phyloP scores from a whole-genome alignment of 2,797 vertebrate genomes.

The Anas acuta region DNA sequence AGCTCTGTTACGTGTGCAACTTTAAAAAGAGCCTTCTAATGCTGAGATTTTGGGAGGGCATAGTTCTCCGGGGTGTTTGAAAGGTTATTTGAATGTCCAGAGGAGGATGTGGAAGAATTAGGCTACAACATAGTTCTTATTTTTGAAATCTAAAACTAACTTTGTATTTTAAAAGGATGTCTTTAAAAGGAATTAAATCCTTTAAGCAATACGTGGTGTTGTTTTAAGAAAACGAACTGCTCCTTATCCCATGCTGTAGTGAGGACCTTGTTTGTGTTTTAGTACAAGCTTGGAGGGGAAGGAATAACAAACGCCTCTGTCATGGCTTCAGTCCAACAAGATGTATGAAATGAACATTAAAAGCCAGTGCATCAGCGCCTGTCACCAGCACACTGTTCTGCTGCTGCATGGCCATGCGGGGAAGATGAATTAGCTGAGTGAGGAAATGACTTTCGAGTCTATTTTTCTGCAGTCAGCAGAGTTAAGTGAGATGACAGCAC shows the following conservation, averaged over 20 bases:
- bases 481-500: not conserved
- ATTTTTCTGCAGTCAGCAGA: conserved; percentile 34
- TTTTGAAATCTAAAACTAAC: not conserved
- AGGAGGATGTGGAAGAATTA: not conserved
- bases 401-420: not conserved
- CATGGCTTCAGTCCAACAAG: not conserved
- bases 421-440: conserved; percentile 28
- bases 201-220: not conserved
- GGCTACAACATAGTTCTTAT: not conserved
- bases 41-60: not conserved
- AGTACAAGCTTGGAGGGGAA: not conserved
- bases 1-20: not conserved
- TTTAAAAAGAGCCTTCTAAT: not conserved
- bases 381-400: not conserved
- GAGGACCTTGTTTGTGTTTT: not conserved
- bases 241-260: not conserved
- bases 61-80: not conserved
- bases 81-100: not conserved
- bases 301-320: not conserved
- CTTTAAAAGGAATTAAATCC: not conserved
- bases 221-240: not conserved
- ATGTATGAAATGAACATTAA: not conserved
- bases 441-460: not conserved
- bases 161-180: not conserved
- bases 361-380: not conserved